Conservation (phyloP, 2,113 vertebrate species). For the Aptenodytes patagonicus region DNA sequence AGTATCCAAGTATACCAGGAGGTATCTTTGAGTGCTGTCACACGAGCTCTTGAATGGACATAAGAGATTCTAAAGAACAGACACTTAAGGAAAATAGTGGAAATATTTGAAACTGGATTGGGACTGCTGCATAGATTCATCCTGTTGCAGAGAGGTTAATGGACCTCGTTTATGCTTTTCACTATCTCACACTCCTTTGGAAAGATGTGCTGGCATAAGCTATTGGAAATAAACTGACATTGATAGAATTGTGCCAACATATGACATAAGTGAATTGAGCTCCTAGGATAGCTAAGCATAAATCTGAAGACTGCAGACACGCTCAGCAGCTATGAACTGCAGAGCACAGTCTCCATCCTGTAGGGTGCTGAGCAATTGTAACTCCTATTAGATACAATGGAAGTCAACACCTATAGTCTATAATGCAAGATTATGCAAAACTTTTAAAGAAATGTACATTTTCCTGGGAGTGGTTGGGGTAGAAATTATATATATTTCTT, state of each 20-base stretch:
- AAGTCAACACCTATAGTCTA: neutral
- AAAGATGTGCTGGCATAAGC: neutral
- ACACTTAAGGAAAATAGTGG: neutral
- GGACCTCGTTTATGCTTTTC: neutral
- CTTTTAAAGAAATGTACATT: neutral
- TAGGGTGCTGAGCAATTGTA: neutral
- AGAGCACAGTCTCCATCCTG: neutral
- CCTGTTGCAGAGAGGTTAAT: neutral
- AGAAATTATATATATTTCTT: neutral
- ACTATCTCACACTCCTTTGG: neutral
- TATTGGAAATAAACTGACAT: neutral
- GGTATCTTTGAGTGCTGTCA: neutral
- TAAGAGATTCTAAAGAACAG: neutral
- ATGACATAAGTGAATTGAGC: neutral
- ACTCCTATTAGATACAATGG: neutral
- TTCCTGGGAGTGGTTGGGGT: neutral
- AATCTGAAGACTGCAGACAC: neutral
- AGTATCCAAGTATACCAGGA: neutral
- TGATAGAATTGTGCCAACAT: neutral
- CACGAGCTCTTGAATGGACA: neutral
- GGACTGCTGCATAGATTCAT: neutral
- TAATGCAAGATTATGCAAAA: neutral
- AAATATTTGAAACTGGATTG: neutral
- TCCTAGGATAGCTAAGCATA: neutral
- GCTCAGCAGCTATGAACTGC: neutral